Evolutionary conservation across 1,140 invertebrate genomes (phyloP).

Genomic region (Zaprionus taronus): DNA sequence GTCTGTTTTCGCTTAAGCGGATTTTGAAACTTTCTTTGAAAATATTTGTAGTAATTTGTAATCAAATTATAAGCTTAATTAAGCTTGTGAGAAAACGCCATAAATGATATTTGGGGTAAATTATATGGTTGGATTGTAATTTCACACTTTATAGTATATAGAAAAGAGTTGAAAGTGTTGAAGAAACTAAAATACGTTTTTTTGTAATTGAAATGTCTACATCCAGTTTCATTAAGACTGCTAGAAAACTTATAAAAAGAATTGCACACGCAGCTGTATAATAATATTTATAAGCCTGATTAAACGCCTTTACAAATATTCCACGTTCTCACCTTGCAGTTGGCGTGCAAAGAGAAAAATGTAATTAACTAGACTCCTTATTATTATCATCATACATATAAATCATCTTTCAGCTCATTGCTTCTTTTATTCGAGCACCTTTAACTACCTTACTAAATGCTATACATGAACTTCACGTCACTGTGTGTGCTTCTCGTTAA

Average conservation of each 20-base stretch:
- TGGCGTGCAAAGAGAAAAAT: background rate
- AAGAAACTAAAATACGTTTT: background rate
- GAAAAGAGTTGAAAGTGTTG: background rate
- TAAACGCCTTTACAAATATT: no score
- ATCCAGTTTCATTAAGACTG: no score
- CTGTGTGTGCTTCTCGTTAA: background rate
- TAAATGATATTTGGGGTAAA: background rate
- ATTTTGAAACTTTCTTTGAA: slow-evolving; percentile 28
- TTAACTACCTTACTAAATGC: background rate
- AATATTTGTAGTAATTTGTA: slow-evolving; percentile 10
- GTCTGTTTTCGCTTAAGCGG: background rate
- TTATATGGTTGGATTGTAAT: background rate
- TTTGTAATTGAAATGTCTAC: no score
- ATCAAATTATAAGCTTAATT: background rate
- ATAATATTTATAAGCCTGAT: no score
- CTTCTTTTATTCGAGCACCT: background rate
- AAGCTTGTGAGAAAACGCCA: background rate
- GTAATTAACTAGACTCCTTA: background rate
- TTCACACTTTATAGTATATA: background rate
- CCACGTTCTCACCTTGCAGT: no score
- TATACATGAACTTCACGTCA: background rate
- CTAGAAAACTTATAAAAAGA: no score
- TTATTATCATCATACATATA: slow-evolving; percentile 10
- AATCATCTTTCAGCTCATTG: background rate
- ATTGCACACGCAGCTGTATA: background rate